phyloP scores from a whole-genome alignment of 2,888 invertebrate species.

The Eupithecia insigniata region DNA sequence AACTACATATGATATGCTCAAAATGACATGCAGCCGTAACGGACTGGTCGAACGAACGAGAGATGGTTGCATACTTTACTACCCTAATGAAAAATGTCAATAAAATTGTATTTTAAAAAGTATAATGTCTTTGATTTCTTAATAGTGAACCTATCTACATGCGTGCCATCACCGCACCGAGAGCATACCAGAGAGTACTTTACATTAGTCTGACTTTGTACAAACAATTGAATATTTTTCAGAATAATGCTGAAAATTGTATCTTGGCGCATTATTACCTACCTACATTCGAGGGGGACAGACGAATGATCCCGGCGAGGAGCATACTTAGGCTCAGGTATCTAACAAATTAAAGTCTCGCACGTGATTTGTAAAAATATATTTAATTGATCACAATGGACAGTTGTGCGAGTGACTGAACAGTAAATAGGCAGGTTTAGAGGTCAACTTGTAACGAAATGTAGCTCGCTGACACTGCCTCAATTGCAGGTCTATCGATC shows the following conservation, averaged over 20 bases:
- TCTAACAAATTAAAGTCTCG: background rate
- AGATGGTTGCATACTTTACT: slow-evolving; percentile 81
- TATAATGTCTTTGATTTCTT: slow-evolving; percentile 51
- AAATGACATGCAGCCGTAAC: slow-evolving; percentile 55
- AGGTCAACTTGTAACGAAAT: too few relatives aligned
- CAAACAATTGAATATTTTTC: too few relatives aligned
- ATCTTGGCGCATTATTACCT: too few relatives aligned
- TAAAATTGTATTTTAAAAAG: slow-evolving; percentile 83
- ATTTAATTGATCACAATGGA: background rate
- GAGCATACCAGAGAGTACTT: too few relatives aligned
- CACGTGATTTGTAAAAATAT: background rate
- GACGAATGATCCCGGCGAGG: too few relatives aligned
- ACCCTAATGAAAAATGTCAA: slow-evolving; percentile 82
- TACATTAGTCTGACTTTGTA: too few relatives aligned
- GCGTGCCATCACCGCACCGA: too few relatives aligned
- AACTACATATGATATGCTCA: slow-evolving; percentile 74
- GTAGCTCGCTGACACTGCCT: too few relatives aligned
- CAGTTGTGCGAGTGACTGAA: background rate
- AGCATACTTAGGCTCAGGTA: too few relatives aligned
- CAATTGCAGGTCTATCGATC: too few relatives aligned
- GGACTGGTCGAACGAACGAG: slow-evolving; percentile 59
- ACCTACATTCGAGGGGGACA: too few relatives aligned
- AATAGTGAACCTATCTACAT: background rate
- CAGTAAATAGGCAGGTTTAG: background rate
- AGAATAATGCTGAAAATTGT: too few relatives aligned